phyloP scores from a whole-genome alignment of 2,113 vertebrate genomes.

The Gobiocypris rarus region DNA sequence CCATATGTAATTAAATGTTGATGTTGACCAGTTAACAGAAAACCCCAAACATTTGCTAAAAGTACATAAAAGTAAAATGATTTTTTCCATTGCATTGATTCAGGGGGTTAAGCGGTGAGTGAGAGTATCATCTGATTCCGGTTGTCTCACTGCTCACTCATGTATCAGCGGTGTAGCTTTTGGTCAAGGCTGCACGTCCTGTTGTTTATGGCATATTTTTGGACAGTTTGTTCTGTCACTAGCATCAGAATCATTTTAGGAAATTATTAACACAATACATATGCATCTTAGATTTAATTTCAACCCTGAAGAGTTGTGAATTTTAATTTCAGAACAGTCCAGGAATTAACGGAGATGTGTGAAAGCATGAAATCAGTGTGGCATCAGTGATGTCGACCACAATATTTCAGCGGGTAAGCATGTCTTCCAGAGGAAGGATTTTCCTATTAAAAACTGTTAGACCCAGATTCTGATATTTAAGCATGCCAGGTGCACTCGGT shows the following conservation, averaged over 20 bases:
- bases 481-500: slow-evolving; percentile 40
- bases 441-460: neutral
- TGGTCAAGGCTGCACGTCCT: slow-evolving; percentile 12
- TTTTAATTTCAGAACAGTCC: neutral
- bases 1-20: neutral
- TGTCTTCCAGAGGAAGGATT: neutral
- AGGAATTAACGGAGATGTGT: neutral
- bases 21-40: neutral
- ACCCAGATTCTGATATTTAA: slow-evolving; percentile 19
- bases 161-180: slow-evolving; percentile 7
- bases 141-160: neutral
- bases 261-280: neutral
- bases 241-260: neutral
- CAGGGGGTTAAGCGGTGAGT: neutral
- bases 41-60: neutral
- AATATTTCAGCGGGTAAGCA: neutral
- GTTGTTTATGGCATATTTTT: neutral
- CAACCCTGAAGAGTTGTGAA: neutral
- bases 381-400: neutral
- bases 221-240: neutral
- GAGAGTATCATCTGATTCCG: neutral
- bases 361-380: neutral
- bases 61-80: too few relatives aligned
- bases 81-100: neutral
- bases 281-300: neutral